Base-by-base conservation (phyloP, 2,888 invertebrate species). In the Apamea monoglypha region DNA sequence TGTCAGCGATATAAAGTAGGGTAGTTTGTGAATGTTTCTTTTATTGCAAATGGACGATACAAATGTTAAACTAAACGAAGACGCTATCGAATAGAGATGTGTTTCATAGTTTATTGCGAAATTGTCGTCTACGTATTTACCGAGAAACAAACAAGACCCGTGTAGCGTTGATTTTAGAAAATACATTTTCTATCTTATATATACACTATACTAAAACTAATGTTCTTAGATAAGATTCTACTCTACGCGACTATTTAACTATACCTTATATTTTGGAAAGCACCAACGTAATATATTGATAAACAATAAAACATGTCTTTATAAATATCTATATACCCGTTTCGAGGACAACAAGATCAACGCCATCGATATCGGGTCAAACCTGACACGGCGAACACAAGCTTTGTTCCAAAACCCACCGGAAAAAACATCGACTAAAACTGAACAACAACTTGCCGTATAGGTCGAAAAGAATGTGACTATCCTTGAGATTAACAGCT, bases 401-500 rank as follows among this genome's bases (percentile, higher is more conserved):
- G 36, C 85, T 78, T 81, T 86, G 82, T 82, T 80, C 71, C 80
- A 73, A 83, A 76, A 44, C 69, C 56, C 73, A 74, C 81, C 71
- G 80, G 76, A 70, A 82, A 80, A 79, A 76, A 73, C 74, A 61
- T 36, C 47, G 70, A 61, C 78, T 81, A 83, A 88, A 83, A 81
- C 71, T 76, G 68, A 74, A 80, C 40, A 72, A 80, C 69, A 66
- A 80, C 69, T 79, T 73, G 71, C 78, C 66, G 40, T 36, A 59
- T 32, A 75, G 16, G 70, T 63, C 53, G 53, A 63, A 77, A 82
- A 81, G 87, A 88, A 88, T 85, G 85, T 68, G 44, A 81, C 59
- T 87, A 88, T 89, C 90, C 89, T 88, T 89, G 83, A 88, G 71
- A 71, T 79, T 71, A 89, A 75, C 80, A 80, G 80, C 86, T 87